Evolutionary conservation across 2,113 vertebrate genomes (phyloP).

Genomic region (Prunella fulvescens): DNA sequence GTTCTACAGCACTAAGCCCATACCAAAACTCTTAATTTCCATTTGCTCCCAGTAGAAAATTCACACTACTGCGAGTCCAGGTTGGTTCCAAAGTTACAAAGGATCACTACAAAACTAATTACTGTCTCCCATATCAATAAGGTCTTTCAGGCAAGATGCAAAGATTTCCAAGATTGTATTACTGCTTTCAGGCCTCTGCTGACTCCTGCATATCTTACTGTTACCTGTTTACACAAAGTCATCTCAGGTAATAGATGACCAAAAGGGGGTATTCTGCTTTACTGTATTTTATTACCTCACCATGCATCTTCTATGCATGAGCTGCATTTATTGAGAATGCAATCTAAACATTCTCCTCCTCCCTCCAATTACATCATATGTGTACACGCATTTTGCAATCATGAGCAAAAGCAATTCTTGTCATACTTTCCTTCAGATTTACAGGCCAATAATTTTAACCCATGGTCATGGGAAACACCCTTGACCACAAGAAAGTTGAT

Average conservation of each 20-base stretch:
- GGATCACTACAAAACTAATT: background rate
- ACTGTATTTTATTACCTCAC: background rate
- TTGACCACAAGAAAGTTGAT: background rate
- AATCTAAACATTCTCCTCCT: background rate
- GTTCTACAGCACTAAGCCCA: background rate
- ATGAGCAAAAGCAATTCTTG: conserved; percentile 10
- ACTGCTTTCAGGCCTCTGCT: background rate
- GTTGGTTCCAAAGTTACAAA: background rate
- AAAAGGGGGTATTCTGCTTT: background rate
- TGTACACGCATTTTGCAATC: background rate
- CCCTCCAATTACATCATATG: background rate
- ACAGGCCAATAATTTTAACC: background rate
- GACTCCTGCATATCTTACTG: background rate
- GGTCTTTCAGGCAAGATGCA: background rate
- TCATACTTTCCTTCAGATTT: background rate
- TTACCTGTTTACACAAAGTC: background rate
- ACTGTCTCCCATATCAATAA: background rate
- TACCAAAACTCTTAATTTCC: background rate
- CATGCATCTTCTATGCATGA: background rate
- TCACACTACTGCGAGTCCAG: background rate
- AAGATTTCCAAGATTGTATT: background rate
- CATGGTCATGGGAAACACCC: background rate
- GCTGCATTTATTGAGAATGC: background rate
- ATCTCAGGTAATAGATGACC: background rate
- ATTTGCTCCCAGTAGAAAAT: background rate